Evolutionary conservation across 2,888 invertebrate genomes (phyloP), one percentile per base, ranked within the genome.

Genomic region (Clepsis dumicolana): DNA sequence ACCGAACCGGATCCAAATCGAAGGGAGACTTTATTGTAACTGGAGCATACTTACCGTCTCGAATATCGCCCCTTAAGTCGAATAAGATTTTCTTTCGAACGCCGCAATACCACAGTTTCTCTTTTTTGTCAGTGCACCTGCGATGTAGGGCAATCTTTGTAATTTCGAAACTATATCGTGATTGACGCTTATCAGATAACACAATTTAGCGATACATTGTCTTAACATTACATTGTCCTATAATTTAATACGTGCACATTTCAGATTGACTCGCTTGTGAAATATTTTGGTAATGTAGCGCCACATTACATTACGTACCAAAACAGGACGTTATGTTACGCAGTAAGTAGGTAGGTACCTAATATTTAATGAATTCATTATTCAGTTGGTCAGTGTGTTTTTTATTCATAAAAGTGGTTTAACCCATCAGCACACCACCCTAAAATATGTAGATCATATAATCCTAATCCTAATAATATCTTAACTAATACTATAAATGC

Each of bases 31-130:
- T 88, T 86, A 86, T 88, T 86, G 91, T 89, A 93, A 93, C 91
- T 93, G 91, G 93, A 93, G 92, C 93, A 91, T 80, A 77, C 93
- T 90, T 80, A 77, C 85, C 85, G 87, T 84, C 89, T 93, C 91
- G 88, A 88, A 89, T 93, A 86, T 91, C 91, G 91, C 88, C 90
- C 92, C 91, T 90, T 89, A 87, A 80, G 87, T 86, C 88, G 89
- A 90, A 89, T 91, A 91, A 89, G 87, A 89, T 91, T 92, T 92
- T 92, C 89, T 89, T 91, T 89, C 84, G 83, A 85, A 81, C 86
- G 78, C 86, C 82, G 87, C 85, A 85, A 83, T 75, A 80, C 78
- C 77, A 81, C 81, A 85, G 85, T 93, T 93, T 93, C 93, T 93
- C 92, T 93, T 93, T 93, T 93, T 91, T 90, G 87, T 87, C 79